These are phyloP conservation scores for Eucera pruinosa DNA, from an alignment of 2,888 invertebrate genomes.

Conservation along the genomic window DNA sequence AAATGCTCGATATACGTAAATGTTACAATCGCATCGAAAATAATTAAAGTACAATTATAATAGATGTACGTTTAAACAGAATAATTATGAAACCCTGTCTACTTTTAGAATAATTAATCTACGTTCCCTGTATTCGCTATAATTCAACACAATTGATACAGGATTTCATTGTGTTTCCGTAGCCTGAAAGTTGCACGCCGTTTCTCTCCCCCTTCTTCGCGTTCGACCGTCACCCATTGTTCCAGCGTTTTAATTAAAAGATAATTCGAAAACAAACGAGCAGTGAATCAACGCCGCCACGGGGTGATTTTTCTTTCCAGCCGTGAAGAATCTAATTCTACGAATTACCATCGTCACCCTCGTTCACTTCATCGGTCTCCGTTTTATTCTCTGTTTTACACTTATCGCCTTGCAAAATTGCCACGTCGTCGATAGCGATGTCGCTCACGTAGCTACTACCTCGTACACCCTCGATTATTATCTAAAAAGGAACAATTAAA, in stretches of 20 bases:
- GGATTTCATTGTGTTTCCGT: not conserved
- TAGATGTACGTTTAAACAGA: not conserved
- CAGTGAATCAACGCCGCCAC: not conserved
- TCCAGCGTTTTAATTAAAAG: constrained; percentile 13
- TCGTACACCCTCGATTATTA: constrained; percentile 91
- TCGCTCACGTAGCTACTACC: constrained; percentile 90
- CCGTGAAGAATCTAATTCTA: not conserved
- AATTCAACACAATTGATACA: not conserved
- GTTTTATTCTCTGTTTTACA: constrained; percentile 82
- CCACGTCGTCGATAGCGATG: constrained; percentile 93
- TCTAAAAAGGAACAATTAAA: constrained; percentile 86
- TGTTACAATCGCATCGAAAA: too few relatives aligned
- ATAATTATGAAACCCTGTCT: not conserved
- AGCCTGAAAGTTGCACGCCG: not conserved
- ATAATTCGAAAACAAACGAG: constrained; percentile 7
- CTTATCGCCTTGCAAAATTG: constrained; percentile 87
- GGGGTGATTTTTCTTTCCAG: not conserved
- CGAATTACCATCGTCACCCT: constrained; percentile 68
- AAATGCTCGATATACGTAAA: too few relatives aligned
- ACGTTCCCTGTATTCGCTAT: not conserved
- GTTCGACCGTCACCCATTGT: not conserved
- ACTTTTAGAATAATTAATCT: not conserved
- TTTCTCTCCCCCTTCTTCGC: not conserved
- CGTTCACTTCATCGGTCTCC: constrained; percentile 55
- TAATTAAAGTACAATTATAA: not conserved